Evolutionary conservation across 2,888 invertebrate genomes (phyloP).

Genomic region (Taphrorychus bicolor): DNA sequence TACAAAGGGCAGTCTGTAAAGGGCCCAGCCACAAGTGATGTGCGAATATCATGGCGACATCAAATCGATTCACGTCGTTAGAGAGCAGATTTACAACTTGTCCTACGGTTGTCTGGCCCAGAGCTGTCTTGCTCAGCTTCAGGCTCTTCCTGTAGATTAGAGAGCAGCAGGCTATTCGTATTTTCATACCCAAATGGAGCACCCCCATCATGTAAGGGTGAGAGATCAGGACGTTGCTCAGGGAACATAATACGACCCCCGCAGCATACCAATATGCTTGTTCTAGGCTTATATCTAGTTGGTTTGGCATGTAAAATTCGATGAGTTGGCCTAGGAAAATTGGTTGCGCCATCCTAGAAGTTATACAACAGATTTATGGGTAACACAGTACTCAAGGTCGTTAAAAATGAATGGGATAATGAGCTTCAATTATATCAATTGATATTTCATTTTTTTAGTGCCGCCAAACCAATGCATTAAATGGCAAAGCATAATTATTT

Average conservation of each 20-base stretch:
- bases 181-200: slow-evolving; percentile 84
- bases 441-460: too few species aligned
- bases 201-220: slow-evolving; percentile 94
- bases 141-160: slow-evolving; percentile 79
- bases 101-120: slow-evolving; percentile 78
- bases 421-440: too few species aligned
- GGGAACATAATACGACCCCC: slow-evolving; percentile 77
- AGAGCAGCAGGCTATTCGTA: slow-evolving; percentile 83
- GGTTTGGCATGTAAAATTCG: slow-evolving; percentile 63
- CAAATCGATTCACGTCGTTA: slow-evolving; percentile 93
- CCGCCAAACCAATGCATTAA: too few species aligned
- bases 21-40: slow-evolving; percentile 87
- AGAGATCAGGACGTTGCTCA: slow-evolving; percentile 69
- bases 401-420: too few species aligned
- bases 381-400: too few species aligned
- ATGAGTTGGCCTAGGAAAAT: slow-evolving; percentile 70
- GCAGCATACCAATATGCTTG: slow-evolving; percentile 81
- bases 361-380: not conserved
- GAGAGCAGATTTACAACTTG: slow-evolving; percentile 89
- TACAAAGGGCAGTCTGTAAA: slow-evolving; percentile 77
- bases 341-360: slow-evolving; percentile 55
- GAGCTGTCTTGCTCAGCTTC: slow-evolving; percentile 68
- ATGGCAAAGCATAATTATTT: too few species aligned
- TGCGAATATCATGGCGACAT: slow-evolving; percentile 79
- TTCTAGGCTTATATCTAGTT: slow-evolving; percentile 51